Base-by-base conservation (phyloP, 64 coral and sea anemone species). In the Cladopsammia gracilis region DNA sequence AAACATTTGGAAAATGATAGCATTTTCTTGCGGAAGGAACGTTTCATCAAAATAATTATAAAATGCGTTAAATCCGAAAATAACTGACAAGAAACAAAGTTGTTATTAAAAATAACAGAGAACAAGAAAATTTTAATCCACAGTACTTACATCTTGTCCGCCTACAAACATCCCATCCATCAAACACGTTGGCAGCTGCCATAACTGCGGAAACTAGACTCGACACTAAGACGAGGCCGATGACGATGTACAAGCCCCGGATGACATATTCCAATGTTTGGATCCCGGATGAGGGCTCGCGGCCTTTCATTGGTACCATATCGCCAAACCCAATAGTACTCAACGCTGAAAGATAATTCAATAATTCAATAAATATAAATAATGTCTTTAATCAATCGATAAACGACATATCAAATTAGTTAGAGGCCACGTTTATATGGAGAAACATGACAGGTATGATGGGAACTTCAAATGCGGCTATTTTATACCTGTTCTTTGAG, bases 251-350 rank as follows among this genome's bases (percentile, higher is more conserved):
- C 6, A 95, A 48, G 25, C 78, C 86, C 48, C 93, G 71, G 59
- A 95, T 59, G 79, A 95, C 46, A 70, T 90, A 82, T 75, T 90
- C 88, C 48, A 95, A 70, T 1, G 49, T 45, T 57, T 95, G 87
- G 20, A 90, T 25, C 68, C 76, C 82, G 7, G 71, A 75, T 20
- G 74, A 59, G 42, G 88, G 88, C 23, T 42, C 52, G 15, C 13
- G 53, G 11, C 88, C 87, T 57, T 89, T 89, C 6, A 49, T 89
- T 6, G 93, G 93, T 4, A 95, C 87, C 88, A 95, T 89, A 62
- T 95, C 93, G 3, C 93, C 93, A 80, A 95, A 95, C 6, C 93
- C 93, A 43, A 95, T 95, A 13, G 93, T 95, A 43, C 77, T 86
- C 20, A 95, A 75, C 20, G 88, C 92, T 94, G 45, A 19, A 73